Percentiles rank a stretch among this genome's conserved stretches.
Evolutionary conservation across 2,888 invertebrate species (phyloP).

Genomic region (Lordiphosa fenestrarum): DNA sequence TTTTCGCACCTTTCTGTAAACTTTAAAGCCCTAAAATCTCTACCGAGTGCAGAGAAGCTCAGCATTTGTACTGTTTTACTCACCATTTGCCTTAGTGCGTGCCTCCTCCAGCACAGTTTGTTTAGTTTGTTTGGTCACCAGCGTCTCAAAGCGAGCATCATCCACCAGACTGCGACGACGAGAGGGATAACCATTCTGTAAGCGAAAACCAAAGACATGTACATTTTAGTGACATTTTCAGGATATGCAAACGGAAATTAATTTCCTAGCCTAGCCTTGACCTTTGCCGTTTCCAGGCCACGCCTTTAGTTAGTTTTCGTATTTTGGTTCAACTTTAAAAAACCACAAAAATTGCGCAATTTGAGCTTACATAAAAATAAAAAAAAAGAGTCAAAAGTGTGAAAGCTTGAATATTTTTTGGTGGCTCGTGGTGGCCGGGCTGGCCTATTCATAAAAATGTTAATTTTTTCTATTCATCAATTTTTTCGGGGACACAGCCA

Average conservation of each 20-base stretch:
- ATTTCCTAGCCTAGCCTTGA: constrained; percentile 6
- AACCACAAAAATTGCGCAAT: too few species aligned
- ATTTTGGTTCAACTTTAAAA: constrained; percentile 14
- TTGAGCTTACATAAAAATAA: too few species aligned
- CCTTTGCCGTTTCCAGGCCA: constrained; percentile 32
- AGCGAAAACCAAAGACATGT: constrained; percentile 56
- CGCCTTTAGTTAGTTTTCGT: constrained; percentile 26
- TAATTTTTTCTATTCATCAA: too few species aligned
- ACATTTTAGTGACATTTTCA: constrained; percentile 29
- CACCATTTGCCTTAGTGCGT: constrained; percentile 92
- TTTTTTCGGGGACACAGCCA: too few species aligned
- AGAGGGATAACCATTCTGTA: constrained; percentile 97
- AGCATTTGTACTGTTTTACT: constrained; percentile 70
- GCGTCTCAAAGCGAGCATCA: constrained; percentile 97
- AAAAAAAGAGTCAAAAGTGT: too few species aligned
- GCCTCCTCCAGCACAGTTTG: constrained; percentile 95
- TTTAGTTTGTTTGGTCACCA: constrained; percentile 97
- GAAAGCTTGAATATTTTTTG: too few species aligned
- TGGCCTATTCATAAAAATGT: too few species aligned
- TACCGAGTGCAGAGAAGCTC: too few species aligned
- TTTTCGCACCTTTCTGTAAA: too few species aligned
- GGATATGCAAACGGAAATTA: constrained; percentile 65
- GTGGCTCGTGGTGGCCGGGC: too few species aligned
- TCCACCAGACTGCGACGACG: constrained; percentile 97
- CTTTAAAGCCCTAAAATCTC: not conserved